Conservation (phyloP, 1,140 invertebrate species). For the Coelopa frigida region DNA sequence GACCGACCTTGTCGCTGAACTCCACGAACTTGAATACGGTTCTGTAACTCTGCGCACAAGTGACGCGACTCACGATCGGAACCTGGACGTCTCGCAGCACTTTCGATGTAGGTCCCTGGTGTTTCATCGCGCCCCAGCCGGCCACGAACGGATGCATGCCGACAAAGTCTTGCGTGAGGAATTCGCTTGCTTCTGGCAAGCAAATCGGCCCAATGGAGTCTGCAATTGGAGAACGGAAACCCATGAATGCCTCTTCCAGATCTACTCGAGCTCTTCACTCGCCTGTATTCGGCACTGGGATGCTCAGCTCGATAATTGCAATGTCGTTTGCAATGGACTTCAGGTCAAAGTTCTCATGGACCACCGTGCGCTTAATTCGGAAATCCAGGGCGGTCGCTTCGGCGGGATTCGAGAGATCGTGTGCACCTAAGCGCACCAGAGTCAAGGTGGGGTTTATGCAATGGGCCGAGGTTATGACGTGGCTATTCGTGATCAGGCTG, state of each 20-base stretch:
- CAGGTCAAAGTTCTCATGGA: constrained; percentile 62
- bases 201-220: constrained; percentile 62
- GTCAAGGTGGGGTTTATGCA: constrained; percentile 53
- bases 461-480: constrained; percentile 77
- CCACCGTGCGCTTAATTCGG: constrained; percentile 49
- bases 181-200: constrained; percentile 51
- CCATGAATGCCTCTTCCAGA: background rate
- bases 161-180: constrained; percentile 46
- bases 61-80: constrained; percentile 57
- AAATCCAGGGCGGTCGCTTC: constrained; percentile 58
- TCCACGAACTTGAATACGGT: constrained; percentile 45
- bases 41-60: constrained; percentile 57
- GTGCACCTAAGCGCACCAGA: constrained; percentile 55
- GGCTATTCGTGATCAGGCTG: constrained; percentile 62
- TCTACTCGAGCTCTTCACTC: background rate
- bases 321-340: constrained; percentile 65
- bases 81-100: constrained; percentile 61
- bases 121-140: constrained; percentile 35
- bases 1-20: constrained; percentile 35
- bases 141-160: constrained; percentile 53
- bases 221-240: constrained; percentile 29
- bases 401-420: constrained; percentile 55
- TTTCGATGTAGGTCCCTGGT: constrained; percentile 54
- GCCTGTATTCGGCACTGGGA: constrained; percentile 9
- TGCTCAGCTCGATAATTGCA: constrained; percentile 57